Evolutionary conservation across 2,113 vertebrate genomes (phyloP).

Genomic region (Sterna hirundo): DNA sequence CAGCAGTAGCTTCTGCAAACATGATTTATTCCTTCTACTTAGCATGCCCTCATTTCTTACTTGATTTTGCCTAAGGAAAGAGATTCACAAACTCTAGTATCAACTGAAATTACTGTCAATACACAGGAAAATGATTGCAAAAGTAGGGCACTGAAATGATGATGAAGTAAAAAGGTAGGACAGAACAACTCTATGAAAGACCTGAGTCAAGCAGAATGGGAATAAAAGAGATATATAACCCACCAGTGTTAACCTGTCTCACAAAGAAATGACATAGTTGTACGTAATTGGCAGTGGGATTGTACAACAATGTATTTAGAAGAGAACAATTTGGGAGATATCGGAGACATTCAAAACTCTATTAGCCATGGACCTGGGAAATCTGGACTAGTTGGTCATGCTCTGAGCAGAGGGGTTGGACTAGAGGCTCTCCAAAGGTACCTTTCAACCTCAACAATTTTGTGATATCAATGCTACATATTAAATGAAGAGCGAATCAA

Average conservation of each 20-base stretch:
- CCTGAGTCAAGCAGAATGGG: not conserved
- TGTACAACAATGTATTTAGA: not conserved
- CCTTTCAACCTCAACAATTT: not conserved
- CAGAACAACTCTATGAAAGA: not conserved
- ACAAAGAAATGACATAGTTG: not conserved
- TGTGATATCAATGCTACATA: not conserved
- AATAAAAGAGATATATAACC: not conserved
- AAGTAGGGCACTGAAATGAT: not conserved
- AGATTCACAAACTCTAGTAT: not conserved
- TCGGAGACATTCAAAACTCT: not conserved
- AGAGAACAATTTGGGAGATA: not conserved
- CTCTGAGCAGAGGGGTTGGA: not conserved
- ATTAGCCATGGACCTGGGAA: not conserved
- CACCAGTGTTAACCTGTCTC: not conserved
- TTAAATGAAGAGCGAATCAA: not conserved
- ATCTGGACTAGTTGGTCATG: not conserved
- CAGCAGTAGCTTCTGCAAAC: not conserved
- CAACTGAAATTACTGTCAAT: not conserved
- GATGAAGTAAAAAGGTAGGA: not conserved
- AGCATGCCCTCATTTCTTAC: not conserved
- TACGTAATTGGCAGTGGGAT: too few species aligned
- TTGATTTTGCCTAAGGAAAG: not conserved
- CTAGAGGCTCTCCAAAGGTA: not conserved
- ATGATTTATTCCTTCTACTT: not conserved
- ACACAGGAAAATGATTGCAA: not conserved